Base-by-base conservation (phyloP, 2,888 invertebrate species). In the Carcina quercana region DNA sequence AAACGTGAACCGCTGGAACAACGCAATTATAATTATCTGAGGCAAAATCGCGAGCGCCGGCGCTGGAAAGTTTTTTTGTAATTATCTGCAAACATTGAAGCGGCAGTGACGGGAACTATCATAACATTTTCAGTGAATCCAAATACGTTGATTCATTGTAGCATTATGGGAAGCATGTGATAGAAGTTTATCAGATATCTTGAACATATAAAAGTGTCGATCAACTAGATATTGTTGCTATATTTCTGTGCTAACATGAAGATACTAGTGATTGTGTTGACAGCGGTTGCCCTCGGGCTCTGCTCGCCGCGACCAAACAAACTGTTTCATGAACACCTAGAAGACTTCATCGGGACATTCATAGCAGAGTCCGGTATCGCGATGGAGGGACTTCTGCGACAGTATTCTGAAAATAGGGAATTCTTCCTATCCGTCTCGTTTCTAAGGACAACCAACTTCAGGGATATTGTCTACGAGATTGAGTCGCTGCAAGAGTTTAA, bases 401-500 rank as follows among this genome's bases (percentile, higher is more conserved):
- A 64, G 1, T 75, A 78, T 35, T 0, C 46, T n/a, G 56, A 66
- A 31, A 62, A 44, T 28, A 72, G 73, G 3, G 75, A 75, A 43
- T 75, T 75, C 46, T 5, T 6, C 26, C 38, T 39, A 3, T 38
- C 67, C 7, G 1, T 68, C 1, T 42, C 55, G 2, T 75, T 71
- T 37, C n/a, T 73, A 25, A 37, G 14, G 34, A 62, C 68, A 1
- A 47, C 56, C 4, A 53, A 58, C 38, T 76, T 75, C 55, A 69
- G 54, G 34, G 55, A 62, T 2, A 45, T 75, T 19, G 39, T 75
- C 2, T 58, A 55, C 15, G 74, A 78, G 40, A 63, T 78, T 65
- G 74, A 75, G 50, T 46, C 53, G 3, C 48, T 75, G 38, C 74
- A 72, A 11, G 73, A 75, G 52, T 75, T 78, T 37, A 43, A 47